Evolutionary conservation across 2,797 vertebrate species (phyloP).

Genomic region (Alauda arvensis): DNA sequence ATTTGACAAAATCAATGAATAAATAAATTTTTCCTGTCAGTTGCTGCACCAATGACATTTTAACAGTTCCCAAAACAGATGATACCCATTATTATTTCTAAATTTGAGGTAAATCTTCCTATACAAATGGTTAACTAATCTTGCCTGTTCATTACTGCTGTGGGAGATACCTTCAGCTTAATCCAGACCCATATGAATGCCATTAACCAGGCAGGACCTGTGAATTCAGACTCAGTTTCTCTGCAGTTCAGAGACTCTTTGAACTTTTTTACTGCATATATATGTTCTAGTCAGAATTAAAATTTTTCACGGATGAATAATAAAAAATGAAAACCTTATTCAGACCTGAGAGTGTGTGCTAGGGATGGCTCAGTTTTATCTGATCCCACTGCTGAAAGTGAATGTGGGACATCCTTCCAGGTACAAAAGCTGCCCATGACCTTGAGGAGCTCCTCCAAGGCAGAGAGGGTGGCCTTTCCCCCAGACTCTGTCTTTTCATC

Average conservation of each 20-base stretch:
- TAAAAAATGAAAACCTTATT: background rate
- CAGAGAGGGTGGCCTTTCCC: slow-evolving; percentile 11
- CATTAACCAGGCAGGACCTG: background rate
- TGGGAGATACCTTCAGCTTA: background rate
- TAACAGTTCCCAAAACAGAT: background rate
- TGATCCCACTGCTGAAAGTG: background rate
- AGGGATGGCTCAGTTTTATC: background rate
- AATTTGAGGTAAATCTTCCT: background rate
- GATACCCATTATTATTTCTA: background rate
- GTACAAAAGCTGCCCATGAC: slow-evolving; percentile 4
- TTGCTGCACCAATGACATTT: background rate
- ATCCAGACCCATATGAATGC: background rate
- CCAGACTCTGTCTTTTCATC: slow-evolving; percentile 27
- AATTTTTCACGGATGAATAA: background rate
- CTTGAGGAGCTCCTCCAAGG: slow-evolving; percentile 35
- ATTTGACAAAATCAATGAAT: background rate
- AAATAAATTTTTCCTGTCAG: background rate
- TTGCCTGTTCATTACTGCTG: background rate
- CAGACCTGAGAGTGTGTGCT: background rate
- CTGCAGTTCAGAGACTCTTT: background rate
- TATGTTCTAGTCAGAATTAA: background rate
- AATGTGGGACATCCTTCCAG: background rate
- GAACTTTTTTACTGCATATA: background rate
- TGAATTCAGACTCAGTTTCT: background rate
- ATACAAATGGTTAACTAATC: background rate